Conservation (phyloP, 2,797 vertebrate species). For the Brotula barbata region DNA sequence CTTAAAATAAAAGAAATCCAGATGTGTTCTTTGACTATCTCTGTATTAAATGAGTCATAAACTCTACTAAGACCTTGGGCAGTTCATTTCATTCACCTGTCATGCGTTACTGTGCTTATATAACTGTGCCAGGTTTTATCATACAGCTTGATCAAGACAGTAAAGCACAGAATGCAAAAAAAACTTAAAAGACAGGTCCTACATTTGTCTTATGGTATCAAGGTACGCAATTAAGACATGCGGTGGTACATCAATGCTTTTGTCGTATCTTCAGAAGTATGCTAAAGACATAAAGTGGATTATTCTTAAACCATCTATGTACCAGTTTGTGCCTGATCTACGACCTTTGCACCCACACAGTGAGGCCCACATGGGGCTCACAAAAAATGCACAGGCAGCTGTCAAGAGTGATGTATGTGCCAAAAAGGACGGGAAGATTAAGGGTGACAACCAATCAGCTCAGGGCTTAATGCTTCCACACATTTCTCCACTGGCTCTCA, state of each 20-base stretch:
- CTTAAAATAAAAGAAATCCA: too few species aligned
- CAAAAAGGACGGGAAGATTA: constrained; percentile 34
- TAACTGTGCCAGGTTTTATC: not conserved
- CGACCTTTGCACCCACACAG: constrained; percentile 27
- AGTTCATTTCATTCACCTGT: too few species aligned
- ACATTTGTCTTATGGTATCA: too few species aligned
- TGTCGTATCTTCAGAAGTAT: not conserved
- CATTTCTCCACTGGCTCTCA: constrained; percentile 37
- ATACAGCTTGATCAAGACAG: not conserved
- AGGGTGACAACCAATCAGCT: constrained; percentile 49
- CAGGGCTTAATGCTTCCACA: constrained; percentile 6
- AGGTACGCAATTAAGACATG: too few species aligned
- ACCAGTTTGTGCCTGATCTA: constrained; percentile 9
- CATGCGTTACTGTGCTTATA: too few species aligned
- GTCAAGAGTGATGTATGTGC: constrained; percentile 6
- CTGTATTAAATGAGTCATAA: too few species aligned
- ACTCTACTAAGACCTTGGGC: too few species aligned
- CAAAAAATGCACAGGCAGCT: constrained; percentile 8
- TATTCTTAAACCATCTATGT: constrained; percentile 2
- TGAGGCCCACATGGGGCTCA: constrained; percentile 45
- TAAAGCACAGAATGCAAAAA: not conserved
- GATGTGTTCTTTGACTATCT: too few species aligned
- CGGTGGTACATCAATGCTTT: not conserved
- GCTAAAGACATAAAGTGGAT: not conserved
- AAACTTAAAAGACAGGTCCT: not conserved